Evolutionary conservation across 2,888 invertebrate genomes (phyloP), one percentile per base, ranked within the genome.

Genomic region (Microplitis manilae): DNA sequence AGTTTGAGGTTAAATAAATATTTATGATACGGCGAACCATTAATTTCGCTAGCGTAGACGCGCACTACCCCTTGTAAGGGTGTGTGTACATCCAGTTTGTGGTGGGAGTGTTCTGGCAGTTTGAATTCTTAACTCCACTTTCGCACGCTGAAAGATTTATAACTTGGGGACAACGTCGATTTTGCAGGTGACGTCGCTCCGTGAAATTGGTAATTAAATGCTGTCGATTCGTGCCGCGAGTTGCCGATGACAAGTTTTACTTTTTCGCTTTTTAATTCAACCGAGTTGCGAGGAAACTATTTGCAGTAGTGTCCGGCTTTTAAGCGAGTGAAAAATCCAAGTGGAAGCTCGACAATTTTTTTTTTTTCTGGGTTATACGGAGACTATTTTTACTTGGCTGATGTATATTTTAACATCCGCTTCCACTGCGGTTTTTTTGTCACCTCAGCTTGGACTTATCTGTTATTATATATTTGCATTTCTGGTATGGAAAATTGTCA

Each of bases 121-220:
- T 76, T 77, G 79, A 77, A 80, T 79, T 77, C 71, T 77, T 78
- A 73, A 75, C 75, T 76, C 73, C 68, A 70, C 74, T 65, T 65
- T 76, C 71, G 75, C 78, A 68, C 72, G 73, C 74, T 84, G 80
- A 80, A 84, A 85, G 84, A 85, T 85, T 85, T 81, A 85, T 79
- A 76, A 74, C 69, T 39, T 20, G 20, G 67, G 71, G 73, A 76
- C 67, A 77, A 60, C 70, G 62, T 73, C 72, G 73, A 61, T 73
- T 64, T 72, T 78, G 69, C 41, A 67, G 80, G 81, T 82, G 82
- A 82, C 82, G 84, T 83, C 78, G 79, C 83, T 81, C 82, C 72
- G 82, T 81, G 82, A 84, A 84, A 85, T 83, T 84, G 84, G 82
- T 85, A 85, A 86, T 86, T 85, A 85, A 86, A 86, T 84, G 77